These are phyloP conservation scores for Tachuris rubrigastra DNA, from an alignment of 2,113 vertebrate genomes.

Conservation along the genomic window DNA sequence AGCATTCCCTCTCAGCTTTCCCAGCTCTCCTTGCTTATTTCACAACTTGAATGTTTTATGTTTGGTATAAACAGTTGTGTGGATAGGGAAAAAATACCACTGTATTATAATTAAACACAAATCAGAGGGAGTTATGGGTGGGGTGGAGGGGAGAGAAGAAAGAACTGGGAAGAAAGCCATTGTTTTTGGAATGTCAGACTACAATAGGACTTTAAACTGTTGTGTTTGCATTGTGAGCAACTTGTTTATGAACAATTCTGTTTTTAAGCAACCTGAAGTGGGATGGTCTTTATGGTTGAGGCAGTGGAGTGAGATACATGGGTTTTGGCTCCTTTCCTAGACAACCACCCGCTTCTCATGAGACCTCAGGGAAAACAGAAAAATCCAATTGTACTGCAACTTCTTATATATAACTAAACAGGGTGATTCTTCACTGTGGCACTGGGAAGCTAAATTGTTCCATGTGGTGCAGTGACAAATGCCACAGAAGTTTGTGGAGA, in stretches of 20 bases:
- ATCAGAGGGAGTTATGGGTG: not conserved
- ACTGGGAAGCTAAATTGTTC: not conserved
- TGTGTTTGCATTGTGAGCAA: not conserved
- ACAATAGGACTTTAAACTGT: not conserved
- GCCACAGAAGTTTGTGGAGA: not conserved
- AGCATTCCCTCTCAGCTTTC: not conserved
- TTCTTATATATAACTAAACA: not conserved
- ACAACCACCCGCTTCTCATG: rapidly evolving
- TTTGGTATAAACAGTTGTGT: slow-evolving; percentile 18
- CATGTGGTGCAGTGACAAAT: not conserved
- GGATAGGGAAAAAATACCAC: slow-evolving; percentile 1
- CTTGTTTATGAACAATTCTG: not conserved
- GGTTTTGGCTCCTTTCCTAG: not conserved
- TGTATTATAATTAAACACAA: not conserved
- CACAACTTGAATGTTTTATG: not conserved
- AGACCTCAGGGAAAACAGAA: not conserved
- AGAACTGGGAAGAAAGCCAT: slow-evolving; percentile 8
- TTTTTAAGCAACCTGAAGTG: not conserved
- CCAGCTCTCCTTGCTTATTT: slow-evolving; percentile 38
- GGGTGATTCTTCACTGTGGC: not conserved
- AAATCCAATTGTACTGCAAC: not conserved
- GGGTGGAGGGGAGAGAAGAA: not conserved
- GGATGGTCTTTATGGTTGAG: not conserved
- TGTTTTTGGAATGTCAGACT: not conserved
- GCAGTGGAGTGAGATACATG: not conserved